These are phyloP conservation scores for Lithophane leautieri DNA, from an alignment of 2,888 invertebrate species.

Conservation along the genomic window DNA sequence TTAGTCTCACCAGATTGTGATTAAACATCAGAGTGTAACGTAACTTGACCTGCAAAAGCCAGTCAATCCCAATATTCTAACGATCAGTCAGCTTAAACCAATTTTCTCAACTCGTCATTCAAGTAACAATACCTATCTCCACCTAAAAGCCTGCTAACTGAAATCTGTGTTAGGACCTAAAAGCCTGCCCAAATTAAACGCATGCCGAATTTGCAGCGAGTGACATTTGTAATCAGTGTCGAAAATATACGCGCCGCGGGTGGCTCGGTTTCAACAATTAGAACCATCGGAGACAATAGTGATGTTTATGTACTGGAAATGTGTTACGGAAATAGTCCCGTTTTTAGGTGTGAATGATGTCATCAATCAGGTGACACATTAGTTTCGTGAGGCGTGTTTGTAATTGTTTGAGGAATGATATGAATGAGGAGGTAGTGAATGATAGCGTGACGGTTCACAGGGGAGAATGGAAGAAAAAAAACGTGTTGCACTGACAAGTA, in stretches of 20 bases:
- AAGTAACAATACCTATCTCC: neutral
- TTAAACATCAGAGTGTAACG: neutral
- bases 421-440: no score
- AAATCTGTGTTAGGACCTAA: neutral
- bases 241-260: conserved; percentile 20
- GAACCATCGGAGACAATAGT: conserved; percentile 15
- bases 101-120: neutral
- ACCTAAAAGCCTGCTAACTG: neutral
- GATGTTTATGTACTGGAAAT: conserved; percentile 25
- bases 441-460: no score
- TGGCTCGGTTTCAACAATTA: conserved; percentile 45
- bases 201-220: conserved; percentile 2
- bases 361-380: conserved; percentile 7
- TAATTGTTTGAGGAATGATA: no score
- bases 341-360: conserved; percentile 7
- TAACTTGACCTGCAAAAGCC: neutral
- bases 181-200: conserved; percentile 10
- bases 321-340: conserved; percentile 1
- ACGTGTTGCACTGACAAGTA: no score
- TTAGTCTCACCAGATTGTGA: neutral
- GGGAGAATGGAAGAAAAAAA: no score
- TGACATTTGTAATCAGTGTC: conserved; percentile 38
- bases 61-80: neutral
- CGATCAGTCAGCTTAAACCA: neutral
- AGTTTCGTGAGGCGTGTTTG: neutral